phyloP scores from a whole-genome alignment of 2,797 vertebrate genomes.

The Meriones psammophilus region DNA sequence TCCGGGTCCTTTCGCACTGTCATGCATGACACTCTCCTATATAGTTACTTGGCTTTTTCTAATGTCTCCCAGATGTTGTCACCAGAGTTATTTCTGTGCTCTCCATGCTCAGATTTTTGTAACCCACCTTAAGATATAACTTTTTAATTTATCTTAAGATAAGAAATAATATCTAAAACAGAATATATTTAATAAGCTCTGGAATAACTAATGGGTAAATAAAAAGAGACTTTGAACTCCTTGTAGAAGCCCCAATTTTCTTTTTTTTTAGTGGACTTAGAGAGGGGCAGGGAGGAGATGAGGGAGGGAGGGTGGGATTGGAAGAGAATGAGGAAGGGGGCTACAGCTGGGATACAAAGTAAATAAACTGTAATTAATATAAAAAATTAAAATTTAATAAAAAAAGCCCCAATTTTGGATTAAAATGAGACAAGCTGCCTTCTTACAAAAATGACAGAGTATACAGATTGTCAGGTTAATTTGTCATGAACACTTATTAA shows the following conservation, averaged over 20 bases:
- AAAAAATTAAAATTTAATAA: too few relatives aligned
- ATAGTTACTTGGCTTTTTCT: not conserved
- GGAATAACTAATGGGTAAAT: not conserved
- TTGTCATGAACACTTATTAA: not conserved
- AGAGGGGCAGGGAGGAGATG: too few relatives aligned
- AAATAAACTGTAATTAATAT: too few relatives aligned
- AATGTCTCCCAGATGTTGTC: not conserved
- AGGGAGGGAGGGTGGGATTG: too few relatives aligned
- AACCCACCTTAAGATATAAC: not conserved
- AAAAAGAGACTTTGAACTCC: not conserved
- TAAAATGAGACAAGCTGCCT: slow-evolving; percentile 2
- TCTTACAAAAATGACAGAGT: not conserved
- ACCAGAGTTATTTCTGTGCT: not conserved
- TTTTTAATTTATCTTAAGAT: not conserved
- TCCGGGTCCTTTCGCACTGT: not conserved
- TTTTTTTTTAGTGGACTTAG: too few relatives aligned
- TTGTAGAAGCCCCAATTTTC: not conserved
- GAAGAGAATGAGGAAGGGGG: too few relatives aligned
- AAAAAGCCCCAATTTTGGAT: slow-evolving; percentile 2
- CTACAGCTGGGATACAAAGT: too few relatives aligned
- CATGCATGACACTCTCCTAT: not conserved
- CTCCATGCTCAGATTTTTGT: slow-evolving; percentile 11
- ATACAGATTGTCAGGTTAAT: not conserved
- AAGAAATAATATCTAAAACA: not conserved
- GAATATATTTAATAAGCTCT: not conserved